Conservation (phyloP, 2,797 vertebrate genomes). For the Epinephelus coioides region DNA sequence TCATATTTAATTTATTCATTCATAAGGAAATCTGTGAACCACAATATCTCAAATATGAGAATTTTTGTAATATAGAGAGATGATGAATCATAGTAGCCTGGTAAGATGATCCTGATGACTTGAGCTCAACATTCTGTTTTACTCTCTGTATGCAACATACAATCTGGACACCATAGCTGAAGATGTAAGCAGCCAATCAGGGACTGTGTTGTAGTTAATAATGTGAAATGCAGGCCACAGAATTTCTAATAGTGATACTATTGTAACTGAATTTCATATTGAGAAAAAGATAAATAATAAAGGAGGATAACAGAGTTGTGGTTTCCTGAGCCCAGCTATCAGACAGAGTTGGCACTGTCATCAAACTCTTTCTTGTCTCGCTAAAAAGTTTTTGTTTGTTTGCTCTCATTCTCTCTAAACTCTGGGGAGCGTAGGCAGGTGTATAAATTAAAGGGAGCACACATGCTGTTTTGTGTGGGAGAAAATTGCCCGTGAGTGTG, state of each 20-base stretch:
- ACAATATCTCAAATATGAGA: background rate
- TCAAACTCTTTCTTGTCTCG: background rate
- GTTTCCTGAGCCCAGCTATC: conserved; percentile 1
- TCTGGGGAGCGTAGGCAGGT: conserved; percentile 40
- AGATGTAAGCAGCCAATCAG: no score
- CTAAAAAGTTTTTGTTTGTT: conserved; percentile 1
- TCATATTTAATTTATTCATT: background rate
- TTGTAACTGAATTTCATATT: background rate
- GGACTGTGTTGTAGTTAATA: no score
- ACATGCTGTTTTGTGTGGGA: conserved; percentile 43
- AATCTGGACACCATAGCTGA: no score
- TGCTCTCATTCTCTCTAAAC: conserved; percentile 3
- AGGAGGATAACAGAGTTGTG: background rate
- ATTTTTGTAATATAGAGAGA: background rate
- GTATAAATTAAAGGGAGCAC: conserved; percentile 36
- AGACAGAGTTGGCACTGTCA: background rate
- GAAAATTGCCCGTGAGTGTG: conserved; percentile 44
- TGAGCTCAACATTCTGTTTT: no score
- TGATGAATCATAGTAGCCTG: background rate
- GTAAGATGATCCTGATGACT: no score
- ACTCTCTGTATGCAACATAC: no score
- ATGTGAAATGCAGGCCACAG: no score
- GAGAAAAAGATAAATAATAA: background rate
- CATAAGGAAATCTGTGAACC: background rate
- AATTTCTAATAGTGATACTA: background rate